Percentiles rank a stretch among this genome's conserved stretches.
Evolutionary conservation across 2,888 invertebrate species (phyloP).

Genomic region (Sinotaia quadrata): DNA sequence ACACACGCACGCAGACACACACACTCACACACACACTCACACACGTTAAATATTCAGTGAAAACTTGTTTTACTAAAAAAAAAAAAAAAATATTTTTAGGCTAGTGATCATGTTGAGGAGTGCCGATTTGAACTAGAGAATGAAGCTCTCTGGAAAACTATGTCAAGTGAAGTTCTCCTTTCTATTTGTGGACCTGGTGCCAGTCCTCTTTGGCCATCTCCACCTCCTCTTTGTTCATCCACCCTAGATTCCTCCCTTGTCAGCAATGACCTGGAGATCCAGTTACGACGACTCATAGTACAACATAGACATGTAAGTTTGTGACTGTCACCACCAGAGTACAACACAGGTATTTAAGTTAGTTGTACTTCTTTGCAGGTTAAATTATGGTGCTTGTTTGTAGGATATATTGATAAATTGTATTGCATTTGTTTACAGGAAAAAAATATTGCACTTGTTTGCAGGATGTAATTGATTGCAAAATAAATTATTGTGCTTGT

Average conservation of each 20-base stretch:
- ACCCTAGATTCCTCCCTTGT: constrained; percentile 59
- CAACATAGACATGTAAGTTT: constrained; percentile 66
- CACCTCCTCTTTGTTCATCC: constrained; percentile 63
- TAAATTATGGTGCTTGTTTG: no score
- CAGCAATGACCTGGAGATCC: constrained; percentile 70
- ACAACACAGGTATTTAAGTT: not conserved
- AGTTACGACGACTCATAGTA: constrained; percentile 64
- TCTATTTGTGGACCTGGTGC: constrained; percentile 62
- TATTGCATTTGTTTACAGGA: no score
- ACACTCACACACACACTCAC: no score
- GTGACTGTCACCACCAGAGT: not conserved
- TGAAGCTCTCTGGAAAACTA: constrained; percentile 70
- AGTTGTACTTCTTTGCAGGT: not conserved
- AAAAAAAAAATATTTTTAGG: no score
- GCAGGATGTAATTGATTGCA: no score
- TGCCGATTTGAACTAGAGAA: constrained; percentile 69
- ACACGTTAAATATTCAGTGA: no score
- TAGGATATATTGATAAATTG: no score
- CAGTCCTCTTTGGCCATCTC: constrained; percentile 60
- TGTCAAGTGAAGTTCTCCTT: constrained; percentile 70
- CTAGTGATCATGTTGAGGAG: constrained; percentile 66
- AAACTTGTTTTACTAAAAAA: no score
- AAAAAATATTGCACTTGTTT: no score
- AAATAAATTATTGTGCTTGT: no score
- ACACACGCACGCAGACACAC: no score